These are phyloP conservation scores for Oikopleura dioica DNA, from an alignment of 23 tunicate genomes.

Conservation along the genomic window DNA sequence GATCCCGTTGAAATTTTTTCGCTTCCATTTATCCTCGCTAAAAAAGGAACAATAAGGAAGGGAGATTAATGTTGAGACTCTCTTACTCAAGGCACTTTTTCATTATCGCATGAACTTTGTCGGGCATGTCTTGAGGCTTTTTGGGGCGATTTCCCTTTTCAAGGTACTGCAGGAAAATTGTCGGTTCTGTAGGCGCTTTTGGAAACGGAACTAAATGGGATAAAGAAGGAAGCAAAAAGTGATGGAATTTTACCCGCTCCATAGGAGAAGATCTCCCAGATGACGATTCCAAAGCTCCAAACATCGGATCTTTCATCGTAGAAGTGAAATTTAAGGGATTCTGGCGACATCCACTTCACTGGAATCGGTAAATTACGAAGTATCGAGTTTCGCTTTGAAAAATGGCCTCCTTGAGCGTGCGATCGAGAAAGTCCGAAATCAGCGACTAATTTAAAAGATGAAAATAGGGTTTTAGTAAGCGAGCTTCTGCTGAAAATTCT, in stretches of 20 bases:
- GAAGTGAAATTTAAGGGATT: constrained; percentile 6
- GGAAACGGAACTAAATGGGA: constrained; percentile 8
- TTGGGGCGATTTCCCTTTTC: neutral
- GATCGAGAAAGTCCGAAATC: neutral
- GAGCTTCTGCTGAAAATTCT: neutral
- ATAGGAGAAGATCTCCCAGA: neutral
- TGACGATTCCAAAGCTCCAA: constrained; percentile 10
- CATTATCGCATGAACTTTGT: neutral
- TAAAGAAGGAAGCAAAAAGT: too few relatives aligned
- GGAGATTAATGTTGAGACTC: too few relatives aligned
- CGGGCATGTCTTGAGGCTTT: neutral
- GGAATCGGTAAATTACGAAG: neutral
- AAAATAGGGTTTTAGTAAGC: neutral
- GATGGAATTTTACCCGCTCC: too few relatives aligned
- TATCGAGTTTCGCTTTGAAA: constrained; percentile 1
- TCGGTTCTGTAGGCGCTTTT: neutral
- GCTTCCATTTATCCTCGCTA: too few relatives aligned
- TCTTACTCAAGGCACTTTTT: neutral
- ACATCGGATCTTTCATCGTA: constrained; percentile 4
- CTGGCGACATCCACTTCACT: constrained; percentile 11
- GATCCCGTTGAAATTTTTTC: too few relatives aligned
- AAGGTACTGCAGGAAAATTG: neutral
- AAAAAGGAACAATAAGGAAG: too few relatives aligned
- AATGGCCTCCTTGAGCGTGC: neutral
- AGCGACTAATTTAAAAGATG: neutral